Conservation (phyloP, 2,888 invertebrate species). For the Lamproptera curius region DNA sequence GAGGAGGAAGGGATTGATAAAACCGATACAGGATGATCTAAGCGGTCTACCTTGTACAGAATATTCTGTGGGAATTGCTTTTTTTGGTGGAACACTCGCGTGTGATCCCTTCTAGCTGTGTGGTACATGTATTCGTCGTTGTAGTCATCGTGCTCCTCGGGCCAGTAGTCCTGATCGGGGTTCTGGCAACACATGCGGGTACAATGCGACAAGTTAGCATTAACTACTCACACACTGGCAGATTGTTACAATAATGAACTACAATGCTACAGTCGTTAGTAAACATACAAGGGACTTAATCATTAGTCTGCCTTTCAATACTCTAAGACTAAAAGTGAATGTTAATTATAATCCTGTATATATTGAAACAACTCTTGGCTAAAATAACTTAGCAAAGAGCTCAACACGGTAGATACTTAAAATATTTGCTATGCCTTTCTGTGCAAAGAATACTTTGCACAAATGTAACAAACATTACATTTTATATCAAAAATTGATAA, state of each 20-base stretch:
- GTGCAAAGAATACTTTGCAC: too few relatives aligned
- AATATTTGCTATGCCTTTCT: too few relatives aligned
- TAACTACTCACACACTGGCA: slow-evolving; percentile 51
- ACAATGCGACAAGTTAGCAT: slow-evolving; percentile 51
- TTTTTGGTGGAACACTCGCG: slow-evolving; percentile 70
- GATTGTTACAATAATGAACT: too few relatives aligned
- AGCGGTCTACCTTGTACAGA: slow-evolving; percentile 65
- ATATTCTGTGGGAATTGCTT: slow-evolving; percentile 75
- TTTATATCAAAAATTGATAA: too few relatives aligned
- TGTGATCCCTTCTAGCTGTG: slow-evolving; percentile 69
- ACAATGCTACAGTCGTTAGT: slow-evolving; percentile 26
- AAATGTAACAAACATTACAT: too few relatives aligned
- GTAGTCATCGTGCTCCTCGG: slow-evolving; percentile 68
- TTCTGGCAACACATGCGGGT: slow-evolving; percentile 60
- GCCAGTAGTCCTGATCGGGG: slow-evolving; percentile 60
- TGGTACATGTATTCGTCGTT: slow-evolving; percentile 75
- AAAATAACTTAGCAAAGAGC: too few relatives aligned
- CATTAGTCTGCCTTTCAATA: slow-evolving; percentile 5
- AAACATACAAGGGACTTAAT: slow-evolving; percentile 22
- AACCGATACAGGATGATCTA: slow-evolving; percentile 16
- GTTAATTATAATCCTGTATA: too few relatives aligned
- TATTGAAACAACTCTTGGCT: too few relatives aligned
- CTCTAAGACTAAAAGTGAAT: background rate
- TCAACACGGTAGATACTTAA: too few relatives aligned
- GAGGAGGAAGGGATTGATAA: slow-evolving; percentile 2